These are phyloP conservation scores for Ecdyonurus torrentis DNA, from an alignment of 2,888 invertebrate species.

Conservation along the genomic window DNA sequence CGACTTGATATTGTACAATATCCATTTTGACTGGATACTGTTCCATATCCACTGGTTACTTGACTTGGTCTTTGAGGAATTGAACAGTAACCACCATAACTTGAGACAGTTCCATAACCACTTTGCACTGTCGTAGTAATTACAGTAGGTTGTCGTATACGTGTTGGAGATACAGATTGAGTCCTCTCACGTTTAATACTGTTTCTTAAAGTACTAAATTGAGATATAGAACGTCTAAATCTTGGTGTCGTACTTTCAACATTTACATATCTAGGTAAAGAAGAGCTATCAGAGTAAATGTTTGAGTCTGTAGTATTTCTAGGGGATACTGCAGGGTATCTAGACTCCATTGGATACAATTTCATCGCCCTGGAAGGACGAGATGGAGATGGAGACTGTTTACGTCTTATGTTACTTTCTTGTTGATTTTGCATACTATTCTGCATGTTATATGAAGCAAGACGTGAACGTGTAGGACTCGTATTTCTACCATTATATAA, in stretches of 20 bases:
- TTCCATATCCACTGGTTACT: too few species aligned
- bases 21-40: not conserved
- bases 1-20: not conserved
- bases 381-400: not conserved
- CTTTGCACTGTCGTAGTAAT: not conserved
- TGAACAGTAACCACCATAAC: not conserved
- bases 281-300: not conserved
- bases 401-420: too few species aligned
- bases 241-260: not conserved
- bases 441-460: not conserved
- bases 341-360: too few species aligned
- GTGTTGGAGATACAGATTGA: not conserved
- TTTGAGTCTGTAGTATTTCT: too few species aligned
- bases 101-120: not conserved
- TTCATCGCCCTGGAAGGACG: too few species aligned
- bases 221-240: not conserved
- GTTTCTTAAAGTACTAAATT: not conserved
- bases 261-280: not conserved
- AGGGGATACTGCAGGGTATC: too few species aligned
- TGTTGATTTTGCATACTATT: not conserved
- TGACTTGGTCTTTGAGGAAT: not conserved
- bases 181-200: not conserved
- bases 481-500: not conserved
- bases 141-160: not conserved
- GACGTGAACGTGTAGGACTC: not conserved